Base-by-base conservation (phyloP, 2,797 vertebrate species). In the Aphelocoma californica region DNA sequence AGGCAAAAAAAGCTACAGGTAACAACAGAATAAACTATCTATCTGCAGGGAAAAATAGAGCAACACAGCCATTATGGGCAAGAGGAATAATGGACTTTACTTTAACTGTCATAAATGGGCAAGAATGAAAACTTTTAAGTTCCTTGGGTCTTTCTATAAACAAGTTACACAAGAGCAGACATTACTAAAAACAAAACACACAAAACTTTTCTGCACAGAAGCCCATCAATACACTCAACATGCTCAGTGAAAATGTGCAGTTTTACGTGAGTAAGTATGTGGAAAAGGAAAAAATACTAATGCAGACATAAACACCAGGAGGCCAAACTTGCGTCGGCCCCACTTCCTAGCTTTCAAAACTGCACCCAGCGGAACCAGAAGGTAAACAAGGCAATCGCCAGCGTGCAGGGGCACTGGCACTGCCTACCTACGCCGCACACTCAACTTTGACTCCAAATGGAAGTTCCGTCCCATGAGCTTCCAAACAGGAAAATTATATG, bases 401-500 rank as follows among this genome's bases (percentile, higher is more conserved):
- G 44, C 18, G 14, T 36, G 25, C 53, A 7, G 88, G 75, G 81
- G 77, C 77, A 93, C 65, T 47, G 53, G 84, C 82, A 92, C 6
- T 12, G 44, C 90, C 77, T 54, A 62, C 91, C 82, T 93, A 96
- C 21, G 20, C 75, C 51, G 15, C 81, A n/a, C 93, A 88, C 97
- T 92, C 97, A 97, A 98, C 97, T 98, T 97, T 34, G 93, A 95
- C 96, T 98, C 96, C 97, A 96, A 97, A 98, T 93, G 96, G 97
- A 98, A 98, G 95, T 98, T 97, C 95, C 34, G 92, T 98, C 98
- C 98, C 98, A 95, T 74, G 98, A 98, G 98, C 94, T 98, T 98
- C 98, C 98, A 98, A 98, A 98, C 98, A 98, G 98, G 98, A 99
- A 99, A 99, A 98, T 98, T 97, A 98, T 98, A 99, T 99, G 98